Evolutionary conservation across 2,888 invertebrate species (phyloP).

Genomic region (Pammene fasciana): DNA sequence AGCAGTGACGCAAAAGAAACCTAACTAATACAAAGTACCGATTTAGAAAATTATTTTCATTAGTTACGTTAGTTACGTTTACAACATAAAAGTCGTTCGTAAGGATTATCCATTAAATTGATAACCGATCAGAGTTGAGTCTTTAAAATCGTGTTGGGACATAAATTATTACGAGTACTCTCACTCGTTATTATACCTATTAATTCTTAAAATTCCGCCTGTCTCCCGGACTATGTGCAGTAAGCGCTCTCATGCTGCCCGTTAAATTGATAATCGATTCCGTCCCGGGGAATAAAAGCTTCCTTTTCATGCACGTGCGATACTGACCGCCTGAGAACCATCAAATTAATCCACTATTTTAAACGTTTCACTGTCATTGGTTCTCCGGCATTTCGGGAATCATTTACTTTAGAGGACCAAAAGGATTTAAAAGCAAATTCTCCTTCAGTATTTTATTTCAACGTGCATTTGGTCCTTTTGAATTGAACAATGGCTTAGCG

Average conservation of each 20-base stretch:
- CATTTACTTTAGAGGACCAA: conserved; percentile 18
- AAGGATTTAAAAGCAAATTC: conserved; percentile 10
- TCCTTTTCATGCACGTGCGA: conserved; percentile 46
- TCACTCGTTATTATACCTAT: too few relatives aligned
- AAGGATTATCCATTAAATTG: too few relatives aligned
- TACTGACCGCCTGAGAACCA: conserved; percentile 46
- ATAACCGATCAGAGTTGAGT: too few relatives aligned
- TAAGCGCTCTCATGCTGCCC: conserved; percentile 52
- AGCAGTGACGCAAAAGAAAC: too few relatives aligned
- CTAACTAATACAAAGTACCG: too few relatives aligned
- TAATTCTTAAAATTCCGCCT: neutral
- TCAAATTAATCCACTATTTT: conserved; percentile 45
- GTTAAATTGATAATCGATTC: conserved; percentile 60
- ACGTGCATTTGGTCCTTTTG: neutral
- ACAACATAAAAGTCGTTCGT: too few relatives aligned
- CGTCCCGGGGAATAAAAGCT: conserved; percentile 48
- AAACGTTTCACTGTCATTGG: conserved; percentile 27
- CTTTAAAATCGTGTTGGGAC: too few relatives aligned
- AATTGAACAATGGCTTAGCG: neutral
- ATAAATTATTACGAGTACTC: too few relatives aligned
- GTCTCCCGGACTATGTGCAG: conserved; percentile 23
- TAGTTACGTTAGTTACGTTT: too few relatives aligned
- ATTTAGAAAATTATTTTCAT: too few relatives aligned
- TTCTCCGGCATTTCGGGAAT: conserved; percentile 7
- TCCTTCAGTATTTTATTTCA: neutral